Conservation (phyloP, 2,113 vertebrate species). For the Oncorhynchus masou region DNA sequence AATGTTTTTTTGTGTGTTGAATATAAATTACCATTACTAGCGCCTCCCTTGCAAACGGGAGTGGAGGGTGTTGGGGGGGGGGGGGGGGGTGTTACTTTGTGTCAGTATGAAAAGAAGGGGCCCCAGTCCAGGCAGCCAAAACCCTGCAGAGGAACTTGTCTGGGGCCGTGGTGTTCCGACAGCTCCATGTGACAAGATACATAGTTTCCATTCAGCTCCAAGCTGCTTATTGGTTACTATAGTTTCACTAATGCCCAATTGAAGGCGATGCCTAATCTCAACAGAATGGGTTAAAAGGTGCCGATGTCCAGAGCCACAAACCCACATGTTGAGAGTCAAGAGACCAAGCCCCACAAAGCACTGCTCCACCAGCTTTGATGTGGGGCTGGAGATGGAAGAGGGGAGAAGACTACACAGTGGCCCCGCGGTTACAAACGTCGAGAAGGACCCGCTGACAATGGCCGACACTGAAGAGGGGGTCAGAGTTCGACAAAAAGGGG, state of each 20-base stretch:
- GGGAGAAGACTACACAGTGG: conserved; percentile 71
- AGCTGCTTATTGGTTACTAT: conserved; percentile 99
- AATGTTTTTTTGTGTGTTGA: conserved; percentile 80
- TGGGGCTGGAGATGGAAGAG: conserved; percentile 81
- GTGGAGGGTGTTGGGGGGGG: conserved; percentile 52
- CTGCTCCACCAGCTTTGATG: conserved; percentile 91
- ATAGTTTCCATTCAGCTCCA: conserved; percentile 98
- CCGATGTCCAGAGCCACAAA: conserved; percentile 93
- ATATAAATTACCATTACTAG: conserved; percentile 86
- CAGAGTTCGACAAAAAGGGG: conserved; percentile 43
- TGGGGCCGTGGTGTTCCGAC: conserved; percentile 83
- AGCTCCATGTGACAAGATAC: conserved; percentile 98
- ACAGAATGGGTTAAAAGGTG: conserved; percentile 99
- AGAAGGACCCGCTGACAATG: conserved; percentile 58
- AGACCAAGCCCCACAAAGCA: conserved; percentile 88
- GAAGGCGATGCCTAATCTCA: conserved; percentile 94
- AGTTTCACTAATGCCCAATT: conserved; percentile 99
- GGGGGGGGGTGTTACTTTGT: conserved; percentile 82
- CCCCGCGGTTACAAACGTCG: conserved; percentile 55
- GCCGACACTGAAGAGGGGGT: conserved; percentile 53
- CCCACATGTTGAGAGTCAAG: conserved; percentile 99
- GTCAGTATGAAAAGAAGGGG: conserved; percentile 83
- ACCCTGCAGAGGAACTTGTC: conserved; percentile 91
- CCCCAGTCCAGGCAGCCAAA: conserved; percentile 83
- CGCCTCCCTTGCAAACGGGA: conserved; percentile 57